Evolutionary conservation across 2,888 invertebrate species (phyloP), one percentile per base, ranked within the genome.

Genomic region (Rosalia funebris): DNA sequence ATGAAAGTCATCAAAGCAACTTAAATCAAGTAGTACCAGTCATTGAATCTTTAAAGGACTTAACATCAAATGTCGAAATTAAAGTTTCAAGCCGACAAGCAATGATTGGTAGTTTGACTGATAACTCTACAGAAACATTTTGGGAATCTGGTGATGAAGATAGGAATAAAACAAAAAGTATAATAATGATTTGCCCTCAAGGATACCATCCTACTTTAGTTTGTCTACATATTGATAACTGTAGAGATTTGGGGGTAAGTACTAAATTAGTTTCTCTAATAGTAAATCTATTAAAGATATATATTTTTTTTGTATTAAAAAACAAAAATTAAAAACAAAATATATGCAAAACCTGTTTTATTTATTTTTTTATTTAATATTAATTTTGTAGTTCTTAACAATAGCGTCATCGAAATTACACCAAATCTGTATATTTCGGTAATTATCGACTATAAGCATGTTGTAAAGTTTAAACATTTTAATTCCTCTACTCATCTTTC

Each of bases 71-170:
- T 70, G 86, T 91, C 20, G 93, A 94, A 71, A 87, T 96, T 45
- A 92, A 91, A 69, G 95, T 95, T 0, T 97, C 97, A 0, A 97
- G 96, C 67, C 87, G 98, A 0, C 94, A 92, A 75, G 96, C 95
- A 4, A 96, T 98, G 95, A 90, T 95, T 1, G 92, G 91, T 1
- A 95, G 96, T 67, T 84, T 98, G 11, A 92, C 91, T 0, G 98
- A 98, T 79, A 92, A 92, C 73, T 95, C 95, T 2, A 96, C 97
- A 0, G 98, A 98, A 80, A 98, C 98, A 0, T 98, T 98, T 82
- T 98, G 98, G 98, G 98, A 98, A 82, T 96, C 96, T 32, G 97
- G 96, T 0, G 98, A 98, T 74, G 98, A 98, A 76, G 98, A 98
- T 82, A 86, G 93, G 57, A 96, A 95, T 79, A 95, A 95, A 79